Evolutionary conservation across 92 coral and sea anemone species (phyloP).

Genomic region (Porites lobata): DNA sequence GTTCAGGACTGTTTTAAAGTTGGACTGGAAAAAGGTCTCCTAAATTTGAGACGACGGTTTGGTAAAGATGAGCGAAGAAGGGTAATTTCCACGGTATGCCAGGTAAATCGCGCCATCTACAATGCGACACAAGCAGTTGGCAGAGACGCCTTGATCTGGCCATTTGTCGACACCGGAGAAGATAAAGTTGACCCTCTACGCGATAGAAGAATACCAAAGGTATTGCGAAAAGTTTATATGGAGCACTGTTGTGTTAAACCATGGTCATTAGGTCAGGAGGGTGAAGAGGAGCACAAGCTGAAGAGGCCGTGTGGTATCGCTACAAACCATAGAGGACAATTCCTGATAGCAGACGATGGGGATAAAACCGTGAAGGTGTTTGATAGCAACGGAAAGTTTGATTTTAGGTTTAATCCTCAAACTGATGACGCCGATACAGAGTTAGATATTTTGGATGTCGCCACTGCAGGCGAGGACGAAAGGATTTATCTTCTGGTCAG

Average conservation of each 20-base stretch:
- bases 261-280: too few species aligned
- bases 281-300: too few species aligned
- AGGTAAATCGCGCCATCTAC: background rate
- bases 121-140: background rate
- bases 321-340: too few species aligned
- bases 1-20: background rate
- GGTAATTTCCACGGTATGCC: too few species aligned
- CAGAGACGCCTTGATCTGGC: background rate
- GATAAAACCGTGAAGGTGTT: too few species aligned
- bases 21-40: fast-evolving
- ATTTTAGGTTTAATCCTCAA: too few species aligned
- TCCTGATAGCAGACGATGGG: too few species aligned
- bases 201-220: background rate
- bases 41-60: background rate
- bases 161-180: background rate
- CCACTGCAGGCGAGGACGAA: background rate
- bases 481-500: background rate
- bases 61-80: background rate
- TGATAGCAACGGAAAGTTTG: too few species aligned
- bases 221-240: background rate
- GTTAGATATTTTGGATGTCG: background rate
- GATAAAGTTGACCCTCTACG: background rate
- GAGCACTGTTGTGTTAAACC: too few species aligned
- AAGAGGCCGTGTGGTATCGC: too few species aligned
- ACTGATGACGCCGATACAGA: too few species aligned